Evolutionary conservation across 2,888 invertebrate genomes (phyloP).

Genomic region (Drosophila picticornis): DNA sequence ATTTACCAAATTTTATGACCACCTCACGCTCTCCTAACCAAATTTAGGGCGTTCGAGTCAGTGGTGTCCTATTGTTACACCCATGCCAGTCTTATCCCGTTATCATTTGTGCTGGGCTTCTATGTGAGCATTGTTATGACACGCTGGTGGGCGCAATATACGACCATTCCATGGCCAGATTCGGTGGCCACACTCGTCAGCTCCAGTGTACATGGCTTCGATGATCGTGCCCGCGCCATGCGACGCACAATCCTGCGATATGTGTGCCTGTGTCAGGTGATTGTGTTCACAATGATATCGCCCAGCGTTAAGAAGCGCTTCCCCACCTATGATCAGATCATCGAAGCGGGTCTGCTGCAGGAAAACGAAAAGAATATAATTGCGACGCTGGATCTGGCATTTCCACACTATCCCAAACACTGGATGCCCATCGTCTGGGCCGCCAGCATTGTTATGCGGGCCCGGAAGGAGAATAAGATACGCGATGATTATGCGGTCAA

Average conservation of each 20-base stretch:
- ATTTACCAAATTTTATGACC: rapidly evolving
- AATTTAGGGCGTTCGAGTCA: slow-evolving; percentile 90
- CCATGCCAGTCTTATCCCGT: slow-evolving; percentile 93
- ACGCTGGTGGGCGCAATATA: slow-evolving; percentile 95
- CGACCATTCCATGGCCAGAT: slow-evolving; percentile 93
- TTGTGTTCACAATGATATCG: slow-evolving; percentile 94
- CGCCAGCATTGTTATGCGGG: slow-evolving; percentile 93
- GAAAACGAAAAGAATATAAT: slow-evolving; percentile 93
- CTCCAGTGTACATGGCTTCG: slow-evolving; percentile 92
- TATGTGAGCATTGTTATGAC: slow-evolving; percentile 96
- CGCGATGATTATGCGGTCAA: slow-evolving; percentile 96
- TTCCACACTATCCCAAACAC: slow-evolving; percentile 93
- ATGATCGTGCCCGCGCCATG: slow-evolving; percentile 93
- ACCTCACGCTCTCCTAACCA: background rate
- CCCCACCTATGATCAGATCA: slow-evolving; percentile 92
- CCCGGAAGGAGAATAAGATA: slow-evolving; percentile 94
- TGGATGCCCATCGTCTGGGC: slow-evolving; percentile 97
- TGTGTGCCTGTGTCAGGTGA: slow-evolving; percentile 92
- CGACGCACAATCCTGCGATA: slow-evolving; percentile 92
- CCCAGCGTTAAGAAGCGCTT: slow-evolving; percentile 95
- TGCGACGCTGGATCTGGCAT: slow-evolving; percentile 90
- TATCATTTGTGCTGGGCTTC: slow-evolving; percentile 97
- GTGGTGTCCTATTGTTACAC: slow-evolving; percentile 92
- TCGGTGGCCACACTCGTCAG: slow-evolving; percentile 93
- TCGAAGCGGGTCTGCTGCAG: slow-evolving; percentile 92